A percentile compares a stretch with the other conserved stretches of the same genome.
Evolutionary conservation across 2,797 vertebrate species (phyloP).

Genomic region (Intellagama lesueurii): DNA sequence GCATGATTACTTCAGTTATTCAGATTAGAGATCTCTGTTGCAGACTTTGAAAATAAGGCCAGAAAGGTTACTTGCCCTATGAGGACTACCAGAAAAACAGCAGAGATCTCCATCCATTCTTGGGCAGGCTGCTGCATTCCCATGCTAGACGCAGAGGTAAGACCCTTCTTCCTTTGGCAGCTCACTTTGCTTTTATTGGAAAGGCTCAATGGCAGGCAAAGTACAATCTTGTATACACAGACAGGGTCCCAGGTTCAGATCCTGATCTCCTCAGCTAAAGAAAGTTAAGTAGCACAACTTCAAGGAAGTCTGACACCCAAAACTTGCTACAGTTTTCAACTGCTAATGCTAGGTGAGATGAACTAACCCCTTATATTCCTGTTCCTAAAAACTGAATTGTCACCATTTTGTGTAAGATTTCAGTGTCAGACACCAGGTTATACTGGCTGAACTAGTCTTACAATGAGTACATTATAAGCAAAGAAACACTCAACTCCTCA

Average conservation of each 20-base stretch:
- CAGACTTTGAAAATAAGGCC: neutral
- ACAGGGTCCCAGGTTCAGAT: neutral
- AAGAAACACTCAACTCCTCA: conserved; percentile 20
- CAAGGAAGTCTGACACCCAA: neutral
- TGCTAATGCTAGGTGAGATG: neutral
- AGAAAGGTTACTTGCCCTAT: neutral
- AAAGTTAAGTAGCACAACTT: neutral
- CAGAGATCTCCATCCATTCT: neutral
- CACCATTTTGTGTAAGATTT: neutral
- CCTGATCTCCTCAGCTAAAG: neutral
- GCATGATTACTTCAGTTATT: neutral
- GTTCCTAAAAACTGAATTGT: conserved; percentile 3
- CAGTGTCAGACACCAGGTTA: neutral
- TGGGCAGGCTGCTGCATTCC: neutral
- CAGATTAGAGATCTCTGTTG: neutral
- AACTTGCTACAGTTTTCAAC: neutral
- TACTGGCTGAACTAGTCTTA: conserved; percentile 8
- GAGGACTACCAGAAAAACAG: neutral
- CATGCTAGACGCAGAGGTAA: neutral
- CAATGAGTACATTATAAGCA: neutral
- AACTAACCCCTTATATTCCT: neutral
- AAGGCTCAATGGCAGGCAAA: neutral
- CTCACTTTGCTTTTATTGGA: neutral
- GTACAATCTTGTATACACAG: neutral
- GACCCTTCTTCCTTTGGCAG: neutral